These are phyloP conservation scores for Drosophila setifemur DNA, from an alignment of 1,140 invertebrate species.

Conservation along the genomic window DNA sequence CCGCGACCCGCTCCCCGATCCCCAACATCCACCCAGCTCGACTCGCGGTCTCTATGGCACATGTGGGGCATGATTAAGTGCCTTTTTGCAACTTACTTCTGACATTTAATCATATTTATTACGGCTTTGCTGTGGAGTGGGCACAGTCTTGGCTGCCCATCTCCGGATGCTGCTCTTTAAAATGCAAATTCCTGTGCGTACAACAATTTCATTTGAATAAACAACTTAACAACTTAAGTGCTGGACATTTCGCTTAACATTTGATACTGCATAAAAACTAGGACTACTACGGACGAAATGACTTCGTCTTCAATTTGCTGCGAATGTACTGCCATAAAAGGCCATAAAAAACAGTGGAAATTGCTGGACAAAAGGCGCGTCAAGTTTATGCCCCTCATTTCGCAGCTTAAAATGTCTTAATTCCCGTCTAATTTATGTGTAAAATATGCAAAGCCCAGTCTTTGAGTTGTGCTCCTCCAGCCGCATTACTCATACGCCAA, in stretches of 20 bases:
- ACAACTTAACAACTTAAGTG: conserved; percentile 47
- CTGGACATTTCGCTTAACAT: conserved; percentile 58
- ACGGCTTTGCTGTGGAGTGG: conserved; percentile 6
- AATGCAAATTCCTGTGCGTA: conserved; percentile 59
- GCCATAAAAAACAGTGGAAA: conserved; percentile 36
- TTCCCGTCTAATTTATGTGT: conserved; percentile 66
- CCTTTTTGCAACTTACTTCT: conserved; percentile 60
- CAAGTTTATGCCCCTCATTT: conserved; percentile 64
- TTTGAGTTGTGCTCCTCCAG: conserved; percentile 20
- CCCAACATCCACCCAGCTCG: neutral
- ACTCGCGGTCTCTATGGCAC: conserved; percentile 32
- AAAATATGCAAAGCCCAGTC: conserved; percentile 58
- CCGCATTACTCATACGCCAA: conserved; percentile 64
- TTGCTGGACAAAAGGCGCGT: conserved; percentile 34
- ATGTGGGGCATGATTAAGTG: conserved; percentile 75
- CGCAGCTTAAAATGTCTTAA: conserved; percentile 68
- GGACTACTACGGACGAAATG: conserved; percentile 30
- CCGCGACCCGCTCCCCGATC: neutral
- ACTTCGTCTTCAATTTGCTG: conserved; percentile 56
- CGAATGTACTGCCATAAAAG: conserved; percentile 52
- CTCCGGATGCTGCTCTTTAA: conserved; percentile 41
- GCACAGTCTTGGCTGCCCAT: neutral
- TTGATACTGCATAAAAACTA: conserved; percentile 62
- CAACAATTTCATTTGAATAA: conserved; percentile 60
- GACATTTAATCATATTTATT: conserved; percentile 74